Evolutionary conservation across 2,113 vertebrate species (phyloP).

Genomic region (Triplophysa dalaica): DNA sequence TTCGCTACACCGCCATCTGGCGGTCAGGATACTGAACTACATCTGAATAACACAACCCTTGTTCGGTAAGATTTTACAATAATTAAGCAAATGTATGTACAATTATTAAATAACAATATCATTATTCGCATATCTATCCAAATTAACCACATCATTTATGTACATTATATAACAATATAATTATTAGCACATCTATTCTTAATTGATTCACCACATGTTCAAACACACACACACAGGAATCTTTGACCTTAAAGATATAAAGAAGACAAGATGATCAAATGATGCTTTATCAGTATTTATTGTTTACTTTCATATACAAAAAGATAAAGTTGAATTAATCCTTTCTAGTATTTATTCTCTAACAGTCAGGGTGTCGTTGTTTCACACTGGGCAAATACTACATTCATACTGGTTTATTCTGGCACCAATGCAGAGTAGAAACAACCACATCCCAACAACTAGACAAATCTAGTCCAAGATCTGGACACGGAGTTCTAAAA

Average conservation of each 20-base stretch:
- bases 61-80: too few relatives aligned
- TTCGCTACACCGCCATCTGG: neutral
- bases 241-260: neutral
- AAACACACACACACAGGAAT: neutral
- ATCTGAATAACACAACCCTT: too few relatives aligned
- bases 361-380: slow-evolving; percentile 78
- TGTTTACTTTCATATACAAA: slow-evolving; percentile 86
- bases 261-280: neutral
- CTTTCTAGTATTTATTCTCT: slow-evolving; percentile 75
- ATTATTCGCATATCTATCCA: too few relatives aligned
- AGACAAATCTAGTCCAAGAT: slow-evolving; percentile 82
- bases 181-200: too few relatives aligned
- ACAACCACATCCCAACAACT: slow-evolving; percentile 79
- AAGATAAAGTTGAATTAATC: slow-evolving; percentile 89
- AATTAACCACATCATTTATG: too few relatives aligned
- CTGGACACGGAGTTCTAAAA: slow-evolving; percentile 84
- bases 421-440: slow-evolving; percentile 82
- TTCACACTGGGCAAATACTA: slow-evolving; percentile 81
- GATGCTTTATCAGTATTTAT: slow-evolving; percentile 77
- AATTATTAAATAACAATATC: too few relatives aligned
- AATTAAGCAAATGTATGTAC: too few relatives aligned
- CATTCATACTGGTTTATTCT: slow-evolving; percentile 89
- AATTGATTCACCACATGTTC: too few relatives aligned
- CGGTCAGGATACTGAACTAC: neutral
- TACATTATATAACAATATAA: too few relatives aligned